phyloP scores from a whole-genome alignment of 2,888 invertebrate species.

The Lycia hirtaria region DNA sequence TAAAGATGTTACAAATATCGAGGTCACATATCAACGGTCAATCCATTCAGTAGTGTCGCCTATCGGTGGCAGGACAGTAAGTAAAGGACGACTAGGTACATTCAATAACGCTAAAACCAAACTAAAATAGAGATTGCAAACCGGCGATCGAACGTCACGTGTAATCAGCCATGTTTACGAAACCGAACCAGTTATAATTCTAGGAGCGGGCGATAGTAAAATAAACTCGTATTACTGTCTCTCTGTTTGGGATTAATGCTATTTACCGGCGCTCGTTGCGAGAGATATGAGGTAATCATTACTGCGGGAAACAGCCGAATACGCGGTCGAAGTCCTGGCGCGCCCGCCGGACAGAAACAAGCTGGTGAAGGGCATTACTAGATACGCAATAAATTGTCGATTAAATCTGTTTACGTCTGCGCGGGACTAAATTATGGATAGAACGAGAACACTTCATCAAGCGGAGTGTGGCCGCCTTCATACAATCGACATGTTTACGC shows the following conservation, averaged over 20 bases:
- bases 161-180: conserved; percentile 30
- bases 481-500: conserved; percentile 62
- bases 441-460: conserved; percentile 48
- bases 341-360: conserved; percentile 17
- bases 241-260: conserved; percentile 36
- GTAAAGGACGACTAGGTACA: background rate
- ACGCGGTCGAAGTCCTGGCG: conserved; percentile 17
- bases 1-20: no score
- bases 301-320: conserved; percentile 18
- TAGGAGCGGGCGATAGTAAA: conserved; percentile 25
- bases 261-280: conserved; percentile 30
- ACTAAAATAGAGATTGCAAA: conserved; percentile 13
- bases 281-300: conserved; percentile 35
- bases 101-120: background rate
- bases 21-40: background rate
- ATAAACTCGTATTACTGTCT: conserved; percentile 37
- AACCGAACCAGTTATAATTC: conserved; percentile 27
- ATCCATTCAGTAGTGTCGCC: no score
- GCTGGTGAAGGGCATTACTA: conserved; percentile 56
- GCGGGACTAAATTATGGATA: conserved; percentile 55
- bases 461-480: conserved; percentile 38
- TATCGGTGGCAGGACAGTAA: no score
- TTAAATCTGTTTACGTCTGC: conserved; percentile 58
- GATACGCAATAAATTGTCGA: conserved; percentile 61
- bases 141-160: conserved; percentile 24